Percentiles rank a stretch among this genome's conserved stretches.
phyloP scores from a whole-genome alignment of 2,888 invertebrate genomes.

The Caenorhabditis plicata region DNA sequence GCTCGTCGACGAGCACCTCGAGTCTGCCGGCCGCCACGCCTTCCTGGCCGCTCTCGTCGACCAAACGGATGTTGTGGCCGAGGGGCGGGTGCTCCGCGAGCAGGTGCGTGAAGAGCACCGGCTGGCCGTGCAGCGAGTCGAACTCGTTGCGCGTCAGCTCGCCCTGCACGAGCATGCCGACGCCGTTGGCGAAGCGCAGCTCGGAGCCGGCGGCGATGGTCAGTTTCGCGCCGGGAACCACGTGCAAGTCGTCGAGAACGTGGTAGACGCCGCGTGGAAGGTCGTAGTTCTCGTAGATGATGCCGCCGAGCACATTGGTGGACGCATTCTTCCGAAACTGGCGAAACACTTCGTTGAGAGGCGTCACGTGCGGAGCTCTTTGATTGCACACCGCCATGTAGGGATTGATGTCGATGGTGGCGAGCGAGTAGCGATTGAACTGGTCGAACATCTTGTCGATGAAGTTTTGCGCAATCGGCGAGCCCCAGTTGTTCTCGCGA shows the following conservation, averaged over 20 bases:
- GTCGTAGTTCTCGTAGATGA: conserved; percentile 80
- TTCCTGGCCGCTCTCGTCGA: conserved; percentile 60
- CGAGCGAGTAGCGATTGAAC: conserved; percentile 83
- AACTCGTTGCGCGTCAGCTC: conserved; percentile 57
- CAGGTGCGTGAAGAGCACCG: conserved; percentile 58
- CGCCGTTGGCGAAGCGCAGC: conserved; percentile 82
- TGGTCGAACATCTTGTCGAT: conserved; percentile 69
- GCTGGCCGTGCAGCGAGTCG: conserved; percentile 36
- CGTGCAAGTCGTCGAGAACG: conserved; percentile 89
- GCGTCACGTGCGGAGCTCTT: conserved; percentile 79
- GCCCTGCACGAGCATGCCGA: conserved; percentile 84
- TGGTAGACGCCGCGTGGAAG: conserved; percentile 78
- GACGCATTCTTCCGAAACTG: conserved; percentile 58
- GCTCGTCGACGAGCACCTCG: conserved; percentile 77
- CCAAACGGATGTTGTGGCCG: conserved; percentile 57
- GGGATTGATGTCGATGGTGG: conserved; percentile 84
- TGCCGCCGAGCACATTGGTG: conserved; percentile 71
- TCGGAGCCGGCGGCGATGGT: conserved; percentile 85
- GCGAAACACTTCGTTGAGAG: conserved; percentile 53
- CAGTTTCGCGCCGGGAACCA: conserved; percentile 87
- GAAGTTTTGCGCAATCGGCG: conserved; percentile 50
- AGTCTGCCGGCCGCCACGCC: conserved; percentile 76
- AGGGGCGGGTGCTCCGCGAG: too few species aligned
- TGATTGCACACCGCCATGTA: conserved; percentile 86
- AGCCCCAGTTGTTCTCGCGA: conserved; percentile 88